phyloP scores from a whole-genome alignment of 2,888 invertebrate species.

The Schizaphis graminum region DNA sequence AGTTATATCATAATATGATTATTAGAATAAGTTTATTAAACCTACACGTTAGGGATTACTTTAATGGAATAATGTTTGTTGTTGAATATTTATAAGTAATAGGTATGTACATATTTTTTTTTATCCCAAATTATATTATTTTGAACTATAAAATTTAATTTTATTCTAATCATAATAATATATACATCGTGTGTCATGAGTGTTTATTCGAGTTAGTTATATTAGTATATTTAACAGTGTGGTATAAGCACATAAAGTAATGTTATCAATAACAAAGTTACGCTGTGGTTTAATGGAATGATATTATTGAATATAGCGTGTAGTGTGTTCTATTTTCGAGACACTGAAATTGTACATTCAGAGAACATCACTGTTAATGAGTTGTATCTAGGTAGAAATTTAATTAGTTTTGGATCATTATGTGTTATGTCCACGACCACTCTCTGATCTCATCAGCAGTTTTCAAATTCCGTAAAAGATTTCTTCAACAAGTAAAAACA shows the following conservation, averaged over 20 bases:
- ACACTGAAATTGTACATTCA: conserved; percentile 23
- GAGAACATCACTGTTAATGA: conserved; percentile 14
- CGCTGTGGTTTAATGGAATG: background rate
- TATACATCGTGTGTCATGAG: background rate
- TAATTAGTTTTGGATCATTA: conserved; percentile 59
- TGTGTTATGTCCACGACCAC: background rate
- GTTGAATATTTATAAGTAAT: background rate
- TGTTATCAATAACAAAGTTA: conserved; percentile 11
- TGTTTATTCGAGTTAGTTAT: background rate
- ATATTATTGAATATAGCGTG: background rate
- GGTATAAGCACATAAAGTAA: background rate
- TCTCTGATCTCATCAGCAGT: conserved; percentile 51
- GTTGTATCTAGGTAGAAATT: conserved; percentile 49
- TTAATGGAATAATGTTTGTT: background rate
- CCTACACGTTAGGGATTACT: background rate
- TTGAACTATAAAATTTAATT: background rate
- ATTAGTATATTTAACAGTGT: background rate
- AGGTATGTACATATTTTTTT: background rate
- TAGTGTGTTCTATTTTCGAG: background rate
- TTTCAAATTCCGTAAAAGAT: conserved; percentile 59
- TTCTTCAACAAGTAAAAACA: conserved; percentile 57
- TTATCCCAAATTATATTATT: background rate
- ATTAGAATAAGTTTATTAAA: background rate
- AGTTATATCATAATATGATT: background rate
- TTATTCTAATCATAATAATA: background rate